Percentiles rank a stretch among this genome's conserved stretches.
Conservation (phyloP, 1,140 invertebrate genomes). For the Drosophila sturtevanti region DNA sequence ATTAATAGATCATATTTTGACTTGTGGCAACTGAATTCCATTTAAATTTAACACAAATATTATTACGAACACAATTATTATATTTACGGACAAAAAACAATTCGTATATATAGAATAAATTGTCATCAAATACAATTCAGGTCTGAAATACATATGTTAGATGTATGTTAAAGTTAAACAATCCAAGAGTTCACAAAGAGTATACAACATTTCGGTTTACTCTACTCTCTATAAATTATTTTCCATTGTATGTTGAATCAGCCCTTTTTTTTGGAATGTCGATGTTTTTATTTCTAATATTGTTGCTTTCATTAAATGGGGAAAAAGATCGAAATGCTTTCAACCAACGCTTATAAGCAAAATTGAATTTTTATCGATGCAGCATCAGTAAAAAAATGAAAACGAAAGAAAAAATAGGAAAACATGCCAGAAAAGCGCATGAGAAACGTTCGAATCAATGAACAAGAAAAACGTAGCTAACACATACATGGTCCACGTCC, state of each 20-base stretch:
- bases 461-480: conserved; percentile 69
- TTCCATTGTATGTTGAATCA: too few relatives aligned
- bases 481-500: conserved; percentile 8
- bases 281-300: neutral
- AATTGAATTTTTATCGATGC: conserved; percentile 77
- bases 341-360: conserved; percentile 45
- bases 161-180: too few relatives aligned
- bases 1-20: conserved; percentile 53
- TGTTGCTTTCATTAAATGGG: neutral
- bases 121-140: too few relatives aligned
- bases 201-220: too few relatives aligned
- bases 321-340: neutral
- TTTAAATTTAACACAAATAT: neutral
- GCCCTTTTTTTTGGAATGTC: neutral
- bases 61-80: too few relatives aligned
- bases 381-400: conserved; percentile 32
- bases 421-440: conserved; percentile 41
- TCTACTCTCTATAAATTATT: too few relatives aligned
- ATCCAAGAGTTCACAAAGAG: too few relatives aligned
- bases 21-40: conserved; percentile 1
- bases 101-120: too few relatives aligned
- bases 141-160: too few relatives aligned
- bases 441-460: conserved; percentile 62
- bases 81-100: too few relatives aligned
- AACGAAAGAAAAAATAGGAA: conserved; percentile 17